Evolutionary conservation across 2,888 invertebrate species (phyloP), one percentile per base, ranked within the genome.

Genomic region (Caprella mutica): DNA sequence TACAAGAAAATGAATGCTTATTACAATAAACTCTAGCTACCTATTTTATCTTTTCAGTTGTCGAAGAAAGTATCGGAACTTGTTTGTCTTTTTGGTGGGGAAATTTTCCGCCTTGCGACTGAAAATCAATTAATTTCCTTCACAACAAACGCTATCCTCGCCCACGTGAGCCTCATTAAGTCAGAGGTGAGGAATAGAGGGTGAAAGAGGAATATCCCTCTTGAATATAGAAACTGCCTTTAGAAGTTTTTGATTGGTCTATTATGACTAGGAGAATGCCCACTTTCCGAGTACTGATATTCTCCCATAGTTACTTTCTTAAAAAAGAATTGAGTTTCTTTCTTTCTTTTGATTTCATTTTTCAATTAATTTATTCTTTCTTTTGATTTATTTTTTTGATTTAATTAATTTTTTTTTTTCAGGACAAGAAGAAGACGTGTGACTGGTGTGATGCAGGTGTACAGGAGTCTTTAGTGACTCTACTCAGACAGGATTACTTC

Each of bases 101-200:
- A 27, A 3, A 35, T 52, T 12, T 52, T 52, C 39, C 17, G 19
- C 17, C 39, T n/a, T 24, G 55, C 52, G 26, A 65, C 68, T 43
- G 66, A 67, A 33, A 65, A 65, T 35, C 33, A 56, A 19, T 17
- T 53, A 5, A 65, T 65, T 5, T 60, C 68, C 3, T 48, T 68
- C 26, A 56, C 71, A 24, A 67, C 70, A 21, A 73, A 73, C 65
- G 67, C 69, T 19, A 64, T 71, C 35, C 67, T 73, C 4, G 72
- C 72, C 2, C 67, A 70, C 52, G 60, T 73, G 21, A 72, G 73
- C 9, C 65, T 73, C 14, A 65, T 73, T 29, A 73, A 73, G 42
- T 60, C 60, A 52, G 64, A 64, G 69, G 73, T 72, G 67, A 56
- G 63, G 17, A 5, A 14, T 4, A 19, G 9, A n/a, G n/a, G n/a